Conservation (phyloP, 2,113 vertebrate genomes). For the Theristicus caerulescens region DNA sequence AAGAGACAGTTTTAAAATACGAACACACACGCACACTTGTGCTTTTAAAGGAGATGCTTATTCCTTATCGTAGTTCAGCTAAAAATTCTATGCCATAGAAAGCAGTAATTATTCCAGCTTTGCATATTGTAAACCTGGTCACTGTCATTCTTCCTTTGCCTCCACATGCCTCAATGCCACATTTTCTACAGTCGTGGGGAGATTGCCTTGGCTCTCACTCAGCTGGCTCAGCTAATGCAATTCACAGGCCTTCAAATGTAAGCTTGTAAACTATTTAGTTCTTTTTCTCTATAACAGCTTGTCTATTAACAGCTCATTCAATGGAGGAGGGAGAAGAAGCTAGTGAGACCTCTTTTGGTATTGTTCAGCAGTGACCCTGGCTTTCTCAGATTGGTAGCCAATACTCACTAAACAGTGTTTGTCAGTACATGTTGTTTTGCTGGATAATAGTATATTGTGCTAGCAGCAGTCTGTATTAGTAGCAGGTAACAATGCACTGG, state of each 20-base stretch:
- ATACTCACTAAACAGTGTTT: background rate
- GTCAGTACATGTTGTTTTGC: constrained; percentile 40
- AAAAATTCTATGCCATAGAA: constrained; percentile 6
- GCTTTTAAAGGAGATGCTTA: background rate
- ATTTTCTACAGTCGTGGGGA: constrained; percentile 38
- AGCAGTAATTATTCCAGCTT: constrained; percentile 41
- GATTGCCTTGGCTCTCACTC: constrained; percentile 65
- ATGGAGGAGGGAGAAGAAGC: constrained; percentile 56
- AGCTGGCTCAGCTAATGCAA: constrained; percentile 63
- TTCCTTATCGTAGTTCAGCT: background rate
- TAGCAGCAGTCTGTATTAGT: background rate
- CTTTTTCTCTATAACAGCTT: constrained; percentile 63
- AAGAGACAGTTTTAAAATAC: background rate
- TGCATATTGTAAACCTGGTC: constrained; percentile 53
- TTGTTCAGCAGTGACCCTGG: constrained; percentile 50
- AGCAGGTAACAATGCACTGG: background rate
- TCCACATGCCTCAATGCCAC: constrained; percentile 65
- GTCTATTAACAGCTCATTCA: constrained; percentile 68
- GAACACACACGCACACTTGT: background rate
- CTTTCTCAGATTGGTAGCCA: constrained; percentile 8
- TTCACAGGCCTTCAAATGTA: constrained; percentile 62
- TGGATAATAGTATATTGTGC: constrained; percentile 43
- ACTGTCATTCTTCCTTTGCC: constrained; percentile 58
- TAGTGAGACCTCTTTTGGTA: constrained; percentile 49
- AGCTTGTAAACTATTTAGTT: constrained; percentile 66